Base-by-base conservation (phyloP, 2,888 invertebrate species). In the Stramonita haemastoma region DNA sequence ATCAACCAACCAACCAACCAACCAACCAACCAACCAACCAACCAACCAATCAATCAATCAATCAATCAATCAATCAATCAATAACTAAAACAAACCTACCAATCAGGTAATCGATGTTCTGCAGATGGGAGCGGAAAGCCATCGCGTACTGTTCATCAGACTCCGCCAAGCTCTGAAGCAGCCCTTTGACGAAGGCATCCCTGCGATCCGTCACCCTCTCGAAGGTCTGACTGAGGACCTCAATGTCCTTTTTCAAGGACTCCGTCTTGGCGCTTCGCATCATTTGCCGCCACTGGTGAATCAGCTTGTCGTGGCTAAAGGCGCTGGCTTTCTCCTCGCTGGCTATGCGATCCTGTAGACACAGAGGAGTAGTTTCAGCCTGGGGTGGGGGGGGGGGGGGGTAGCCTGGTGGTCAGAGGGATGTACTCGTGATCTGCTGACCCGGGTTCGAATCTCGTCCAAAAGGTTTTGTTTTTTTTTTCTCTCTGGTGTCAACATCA, bases 181-280 rank as follows among this genome's bases (percentile, higher is more conserved):
- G 93, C 17, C 96, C 95, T 91, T 96, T 95, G 87, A 96, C 95
- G 32, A 96, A 95, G 56, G 96, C 96, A 91, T 96, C 96, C 90
- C 96, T 96, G 70, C 96, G 93, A 90, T 96, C 96, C 5, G 96
- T 95, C 56, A 96, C 95, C 91, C 96, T 93, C 91, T 96, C 96
- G 94, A 96, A 96, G 79, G 96, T 96, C 92, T 96, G 96, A 91
- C 96, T 96, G 57, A 96, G 92, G 88, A 96, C 96, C 90, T 96
- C 95, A 89, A 96, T 95, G 90, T 96, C 96, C 91, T 96, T 95
- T 90, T 95, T 95, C 89, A 96, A 93, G 91, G 96, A 96, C 90
- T 95, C 95, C 13, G 95, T 94, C 91, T 96, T 96, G 13, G 95
- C 94, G 90, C 96, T 95, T 90, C 96, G 91, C 88, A 79, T 13